Percentiles rank a stretch among this genome's conserved stretches.
phyloP scores from a whole-genome alignment of 1,140 invertebrate species.

The Calephelis nemesis region DNA sequence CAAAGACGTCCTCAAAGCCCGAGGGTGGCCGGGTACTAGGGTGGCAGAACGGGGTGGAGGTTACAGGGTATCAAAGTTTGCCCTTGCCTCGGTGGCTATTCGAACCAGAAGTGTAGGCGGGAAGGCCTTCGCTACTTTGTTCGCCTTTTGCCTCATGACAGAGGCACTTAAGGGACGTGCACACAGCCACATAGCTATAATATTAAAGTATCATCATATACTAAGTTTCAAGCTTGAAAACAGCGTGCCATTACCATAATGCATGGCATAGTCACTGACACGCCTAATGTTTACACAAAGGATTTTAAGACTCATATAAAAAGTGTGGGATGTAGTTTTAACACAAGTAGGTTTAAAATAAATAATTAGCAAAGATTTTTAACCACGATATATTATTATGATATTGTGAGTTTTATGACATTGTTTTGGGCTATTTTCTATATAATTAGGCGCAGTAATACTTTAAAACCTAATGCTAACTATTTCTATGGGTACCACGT shows the following conservation, averaged over 20 bases:
- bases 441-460: too few species aligned
- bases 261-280: neutral
- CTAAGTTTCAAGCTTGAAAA: constrained; percentile 40
- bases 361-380: too few species aligned
- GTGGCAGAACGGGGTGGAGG: constrained; percentile 56
- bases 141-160: constrained; percentile 72
- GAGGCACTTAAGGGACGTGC: constrained; percentile 72
- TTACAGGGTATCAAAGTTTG: constrained; percentile 71
- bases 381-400: too few species aligned
- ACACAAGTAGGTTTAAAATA: neutral
- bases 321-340: neutral
- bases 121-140: constrained; percentile 62
- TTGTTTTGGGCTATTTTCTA: neutral
- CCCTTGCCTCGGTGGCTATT: constrained; percentile 61
- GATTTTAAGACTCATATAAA: neutral
- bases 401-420: too few species aligned
- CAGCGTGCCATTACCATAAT: constrained; percentile 4
- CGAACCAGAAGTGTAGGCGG: constrained; percentile 56
- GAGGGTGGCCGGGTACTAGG: constrained; percentile 66
- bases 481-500: too few species aligned
- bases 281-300: neutral
- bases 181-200: constrained; percentile 52
- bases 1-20: constrained; percentile 74
- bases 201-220: constrained; percentile 57
- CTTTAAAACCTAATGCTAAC: too few species aligned